Percentiles rank a stretch among this genome's conserved stretches.
phyloP scores from a whole-genome alignment of 2,113 vertebrate species.

The Verasper variegatus region DNA sequence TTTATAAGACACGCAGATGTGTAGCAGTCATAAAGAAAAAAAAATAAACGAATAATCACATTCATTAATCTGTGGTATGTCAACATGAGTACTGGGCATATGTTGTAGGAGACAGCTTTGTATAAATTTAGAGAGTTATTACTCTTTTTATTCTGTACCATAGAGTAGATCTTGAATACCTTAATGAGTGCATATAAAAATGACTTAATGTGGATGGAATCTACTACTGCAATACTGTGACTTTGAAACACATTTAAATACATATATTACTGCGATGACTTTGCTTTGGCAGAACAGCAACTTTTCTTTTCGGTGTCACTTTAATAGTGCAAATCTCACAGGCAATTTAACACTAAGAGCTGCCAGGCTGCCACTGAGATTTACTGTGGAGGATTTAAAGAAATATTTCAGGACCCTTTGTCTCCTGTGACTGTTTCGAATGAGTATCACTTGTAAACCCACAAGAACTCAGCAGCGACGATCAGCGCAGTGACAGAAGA shows the following conservation, averaged over 20 bases:
- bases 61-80: constrained; percentile 19
- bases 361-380: constrained; percentile 8
- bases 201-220: neutral
- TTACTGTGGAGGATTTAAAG: neutral
- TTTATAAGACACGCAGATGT: constrained; percentile 1
- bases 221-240: constrained; percentile 8
- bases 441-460: constrained; percentile 8
- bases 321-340: constrained; percentile 36
- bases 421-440: constrained; percentile 28
- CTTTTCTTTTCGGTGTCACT: constrained; percentile 29
- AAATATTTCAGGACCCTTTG: constrained; percentile 26
- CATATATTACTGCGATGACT: constrained; percentile 16
- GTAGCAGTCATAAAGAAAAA: neutral
- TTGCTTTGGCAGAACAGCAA: neutral
- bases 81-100: constrained; percentile 29
- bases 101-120: neutral
- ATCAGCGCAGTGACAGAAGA: constrained; percentile 4
- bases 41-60: constrained; percentile 26
- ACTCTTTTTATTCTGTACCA: constrained; percentile 33
- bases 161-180: constrained; percentile 9
- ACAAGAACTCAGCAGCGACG: neutral
- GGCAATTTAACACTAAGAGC: constrained; percentile 15
- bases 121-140: constrained; percentile 7
- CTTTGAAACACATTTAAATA: constrained; percentile 22
- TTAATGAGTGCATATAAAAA: constrained; percentile 41